phyloP scores from a whole-genome alignment of 2,797 vertebrate genomes.

The Paguma larvata region DNA sequence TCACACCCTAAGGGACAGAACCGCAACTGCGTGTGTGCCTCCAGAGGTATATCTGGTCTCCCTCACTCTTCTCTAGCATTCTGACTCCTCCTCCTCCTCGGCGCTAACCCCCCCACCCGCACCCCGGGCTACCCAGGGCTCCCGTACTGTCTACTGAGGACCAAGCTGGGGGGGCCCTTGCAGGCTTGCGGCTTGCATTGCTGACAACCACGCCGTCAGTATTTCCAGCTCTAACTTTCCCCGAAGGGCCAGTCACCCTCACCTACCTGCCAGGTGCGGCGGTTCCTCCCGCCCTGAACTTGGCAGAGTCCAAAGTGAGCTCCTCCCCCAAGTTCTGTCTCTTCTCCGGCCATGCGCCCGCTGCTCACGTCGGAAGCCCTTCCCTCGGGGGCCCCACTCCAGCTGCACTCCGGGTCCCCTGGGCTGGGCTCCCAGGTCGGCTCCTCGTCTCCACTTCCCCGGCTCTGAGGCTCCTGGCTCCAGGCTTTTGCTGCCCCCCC shows the following conservation, averaged over 20 bases:
- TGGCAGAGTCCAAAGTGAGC: not conserved
- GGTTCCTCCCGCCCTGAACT: not conserved
- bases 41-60: not conserved
- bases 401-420: not conserved
- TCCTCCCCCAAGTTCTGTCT: not conserved
- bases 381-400: not conserved
- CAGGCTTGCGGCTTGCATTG: not conserved
- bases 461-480: not conserved
- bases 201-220: not conserved
- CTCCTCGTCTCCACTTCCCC: too few species aligned
- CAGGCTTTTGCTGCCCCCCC: too few species aligned
- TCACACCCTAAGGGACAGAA: not conserved
- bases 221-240: not conserved
- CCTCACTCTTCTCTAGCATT: not conserved
- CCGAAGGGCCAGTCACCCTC: not conserved
- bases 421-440: not conserved
- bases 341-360: not conserved
- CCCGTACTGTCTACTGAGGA: not conserved
- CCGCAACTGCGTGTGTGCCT: rapidly evolving
- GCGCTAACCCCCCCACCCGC: not conserved
- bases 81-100: not conserved
- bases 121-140: not conserved
- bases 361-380: not conserved
- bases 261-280: not conserved
- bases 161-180: not conserved